Base-by-base conservation (phyloP, 2,797 vertebrate species). In the Acanthurus lineatus region DNA sequence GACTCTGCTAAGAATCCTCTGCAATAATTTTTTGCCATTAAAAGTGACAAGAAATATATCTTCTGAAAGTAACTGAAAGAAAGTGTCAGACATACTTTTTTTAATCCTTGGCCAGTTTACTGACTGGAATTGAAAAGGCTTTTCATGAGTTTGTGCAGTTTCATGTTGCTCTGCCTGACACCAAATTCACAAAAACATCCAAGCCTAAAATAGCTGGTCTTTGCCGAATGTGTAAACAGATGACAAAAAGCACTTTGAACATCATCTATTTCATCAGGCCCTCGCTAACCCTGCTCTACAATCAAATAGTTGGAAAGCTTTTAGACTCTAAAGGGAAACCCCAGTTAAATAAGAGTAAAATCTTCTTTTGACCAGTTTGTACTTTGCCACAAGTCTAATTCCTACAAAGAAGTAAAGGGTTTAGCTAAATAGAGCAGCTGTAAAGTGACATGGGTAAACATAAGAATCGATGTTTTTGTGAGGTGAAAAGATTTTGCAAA, bases 51-150 rank as follows among this genome's bases (percentile, higher is more conserved):
- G 54, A 47, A 14, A 40, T 69, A 28, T 20, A 69, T 65, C 15
- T 65, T 49, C 20, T 64, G 40, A 53, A 73, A 54, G 64, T 59
- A 71, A 76, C 48, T 44, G 67, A 76, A 76, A 74, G 52, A 54
- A 56, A 53, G 68, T 25, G 15, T 77, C 22, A 5, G 48, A 53
- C 45, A 53, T n/a, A 15, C 4, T n/a, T 38, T 53, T 47, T 61
- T 61, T 57, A 3, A 80, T 64, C 54, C 40, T 10, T 32, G 32
- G 8, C 19, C 48, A 25, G 59, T 17, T 19, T 49, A 11, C 47
- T 66, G 12, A 66, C 53, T 48, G 48, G 20, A 67, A 57, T 45
- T 58, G n/a, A 38, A 51, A 64, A 75, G 19, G 58, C 20, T 62
- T 63, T 66, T 67, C 47, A 44, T 49, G 22, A 57, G 44, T 63